phyloP scores from a whole-genome alignment of 2,113 vertebrate genomes.

The Marcusenius ussheri region DNA sequence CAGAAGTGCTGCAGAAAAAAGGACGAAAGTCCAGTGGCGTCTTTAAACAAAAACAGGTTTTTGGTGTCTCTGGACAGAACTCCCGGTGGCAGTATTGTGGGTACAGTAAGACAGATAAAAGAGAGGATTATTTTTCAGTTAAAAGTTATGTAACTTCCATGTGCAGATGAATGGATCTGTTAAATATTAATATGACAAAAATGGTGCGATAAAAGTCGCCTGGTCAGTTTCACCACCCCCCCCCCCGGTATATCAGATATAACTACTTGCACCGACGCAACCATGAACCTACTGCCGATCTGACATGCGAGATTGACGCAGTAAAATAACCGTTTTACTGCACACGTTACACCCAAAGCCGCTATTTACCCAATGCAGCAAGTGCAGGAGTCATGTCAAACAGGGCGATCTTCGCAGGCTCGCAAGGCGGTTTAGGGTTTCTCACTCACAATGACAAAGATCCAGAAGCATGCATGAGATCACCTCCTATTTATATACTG shows the following conservation, averaged over 20 bases:
- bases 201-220: neutral
- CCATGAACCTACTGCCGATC: neutral
- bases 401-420: neutral
- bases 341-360: neutral
- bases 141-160: neutral
- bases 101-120: neutral
- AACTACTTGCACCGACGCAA: neutral
- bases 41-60: neutral
- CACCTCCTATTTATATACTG: conserved; percentile 19
- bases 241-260: neutral
- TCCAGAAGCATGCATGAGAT: conserved; percentile 9
- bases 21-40: neutral
- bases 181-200: neutral
- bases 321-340: neutral
- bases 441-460: conserved; percentile 22
- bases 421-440: neutral
- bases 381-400: neutral
- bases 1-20: neutral
- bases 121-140: neutral
- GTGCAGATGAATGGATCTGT: neutral
- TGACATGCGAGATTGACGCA: neutral
- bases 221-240: neutral
- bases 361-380: neutral
- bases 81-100: neutral
- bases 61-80: neutral